Base-by-base conservation (phyloP, 2,888 invertebrate genomes). In the Amblyteles armatorius region DNA sequence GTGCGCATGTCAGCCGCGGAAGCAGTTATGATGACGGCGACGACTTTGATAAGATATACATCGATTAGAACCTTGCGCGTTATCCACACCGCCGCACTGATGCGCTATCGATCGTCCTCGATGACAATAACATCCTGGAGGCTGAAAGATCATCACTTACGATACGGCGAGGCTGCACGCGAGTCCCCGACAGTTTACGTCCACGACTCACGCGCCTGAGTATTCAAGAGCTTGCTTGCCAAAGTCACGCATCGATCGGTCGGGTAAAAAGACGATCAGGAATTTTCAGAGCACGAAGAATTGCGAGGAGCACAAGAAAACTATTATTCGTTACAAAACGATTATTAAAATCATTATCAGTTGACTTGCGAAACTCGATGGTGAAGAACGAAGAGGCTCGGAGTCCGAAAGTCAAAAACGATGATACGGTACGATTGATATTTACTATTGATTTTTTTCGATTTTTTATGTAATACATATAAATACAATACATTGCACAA, bases 271-370 rank as follows among this genome's bases (percentile, higher is more conserved):
- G 48, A 5, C 1, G 9, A 13, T 55, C 72, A 33, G 67, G 19
- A 48, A 68, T 80, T 80, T 73, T 33, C 68, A 68, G 68, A 68
- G 50, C 74, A 68, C 72, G 72, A 72, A 71, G 36, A 52, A 71
- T 55, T 80, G 7, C 68, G 68, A 68, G 33, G 4, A 78, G 67
- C 29, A 33, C 40, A 22, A 40, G 40, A 11, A 40, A 40, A 11
- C 7, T 40, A 40, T 40, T 9, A 9, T 40, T 2, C 1, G 9
- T 40, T 9, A 40, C 9, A 11, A 40, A 40, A 40, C 1, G 5
- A 44, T 44, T 16, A 13, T 16, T 4, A 16, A 11, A 16, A 13
- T 16, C 16, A 44, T 16, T 0, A 3, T 16, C 13, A 44, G 44
- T 44, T 11, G 40, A 40, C 11, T 40, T 16, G 44, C 16, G 4